These are phyloP conservation scores for Lasioglossum albipes DNA, from an alignment of 1,140 invertebrate genomes.

Conservation along the genomic window DNA sequence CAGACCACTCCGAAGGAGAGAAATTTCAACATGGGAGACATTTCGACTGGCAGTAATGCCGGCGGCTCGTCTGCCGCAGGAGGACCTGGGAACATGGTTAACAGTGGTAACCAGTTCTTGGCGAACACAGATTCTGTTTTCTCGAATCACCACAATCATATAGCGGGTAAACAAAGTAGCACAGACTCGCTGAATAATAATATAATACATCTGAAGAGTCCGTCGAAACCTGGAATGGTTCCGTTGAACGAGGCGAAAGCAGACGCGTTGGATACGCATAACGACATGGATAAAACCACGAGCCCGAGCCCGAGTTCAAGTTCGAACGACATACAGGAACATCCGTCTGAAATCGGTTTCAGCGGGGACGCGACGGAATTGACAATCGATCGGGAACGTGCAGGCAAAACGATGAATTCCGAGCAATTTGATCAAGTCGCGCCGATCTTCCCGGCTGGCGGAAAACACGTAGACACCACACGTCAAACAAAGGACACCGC, in stretches of 20 bases:
- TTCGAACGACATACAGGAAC: conserved; percentile 59
- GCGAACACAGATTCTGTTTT: conserved; percentile 70
- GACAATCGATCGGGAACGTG: conserved; percentile 70
- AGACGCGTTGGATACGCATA: conserved; percentile 49
- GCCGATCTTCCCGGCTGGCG: conserved; percentile 19
- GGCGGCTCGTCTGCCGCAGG: not conserved
- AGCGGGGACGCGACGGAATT: conserved; percentile 69
- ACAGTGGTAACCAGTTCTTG: conserved; percentile 63
- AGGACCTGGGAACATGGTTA: conserved; percentile 25
- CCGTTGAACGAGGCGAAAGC: conserved; percentile 42
- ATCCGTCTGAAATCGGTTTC: conserved; percentile 64
- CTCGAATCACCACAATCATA: conserved; percentile 72
- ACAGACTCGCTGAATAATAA: conserved; percentile 66
- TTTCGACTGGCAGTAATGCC: not conserved
- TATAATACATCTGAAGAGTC: conserved; percentile 69
- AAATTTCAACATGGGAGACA: conserved; percentile 47
- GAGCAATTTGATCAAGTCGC: conserved; percentile 68
- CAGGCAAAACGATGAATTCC: conserved; percentile 62
- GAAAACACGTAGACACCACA: conserved; percentile 44
- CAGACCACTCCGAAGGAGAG: conserved; percentile 39
- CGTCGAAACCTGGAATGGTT: conserved; percentile 56
- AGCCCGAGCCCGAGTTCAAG: conserved; percentile 13
- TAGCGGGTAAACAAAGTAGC: conserved; percentile 60
- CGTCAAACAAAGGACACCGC: conserved; percentile 65
- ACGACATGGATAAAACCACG: conserved; percentile 36